phyloP scores from a whole-genome alignment of 2,113 vertebrate species.

The Diadophis punctatus region DNA sequence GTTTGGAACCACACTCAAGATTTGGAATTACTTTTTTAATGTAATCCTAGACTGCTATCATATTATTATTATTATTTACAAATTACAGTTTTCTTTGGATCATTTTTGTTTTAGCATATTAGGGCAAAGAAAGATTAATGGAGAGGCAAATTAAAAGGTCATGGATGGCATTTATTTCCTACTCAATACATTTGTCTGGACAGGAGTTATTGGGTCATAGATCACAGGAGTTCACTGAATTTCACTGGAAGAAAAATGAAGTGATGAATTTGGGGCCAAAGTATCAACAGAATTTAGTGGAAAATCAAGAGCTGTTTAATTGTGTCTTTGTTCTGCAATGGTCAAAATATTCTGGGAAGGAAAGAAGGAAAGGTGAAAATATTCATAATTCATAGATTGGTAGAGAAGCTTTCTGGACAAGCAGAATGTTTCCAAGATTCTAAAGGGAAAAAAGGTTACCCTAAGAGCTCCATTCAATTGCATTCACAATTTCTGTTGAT shows the following conservation, averaged over 20 bases:
- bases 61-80: not conserved
- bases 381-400: not conserved
- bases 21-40: not conserved
- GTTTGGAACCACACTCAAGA: not conserved
- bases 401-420: not conserved
- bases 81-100: not conserved
- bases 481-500: not conserved
- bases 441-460: not conserved
- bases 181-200: not conserved
- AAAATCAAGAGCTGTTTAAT: not conserved
- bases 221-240: not conserved
- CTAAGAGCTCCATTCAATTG: not conserved
- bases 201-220: not conserved
- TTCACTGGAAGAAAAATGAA: not conserved
- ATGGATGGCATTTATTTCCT: not conserved
- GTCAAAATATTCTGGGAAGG: not conserved
- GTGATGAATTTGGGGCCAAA: not conserved
- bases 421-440: not conserved
- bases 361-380: not conserved
- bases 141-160: not conserved
- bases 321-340: not conserved
- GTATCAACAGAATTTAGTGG: not conserved
- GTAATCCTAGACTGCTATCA: not conserved
- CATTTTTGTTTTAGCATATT: not conserved
- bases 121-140: not conserved